A percentile compares a stretch with the other conserved stretches of the same genome.
These are phyloP conservation scores for Yoshiicerus persimilis DNA, from an alignment of 1,140 invertebrate genomes.

Conservation along the genomic window DNA sequence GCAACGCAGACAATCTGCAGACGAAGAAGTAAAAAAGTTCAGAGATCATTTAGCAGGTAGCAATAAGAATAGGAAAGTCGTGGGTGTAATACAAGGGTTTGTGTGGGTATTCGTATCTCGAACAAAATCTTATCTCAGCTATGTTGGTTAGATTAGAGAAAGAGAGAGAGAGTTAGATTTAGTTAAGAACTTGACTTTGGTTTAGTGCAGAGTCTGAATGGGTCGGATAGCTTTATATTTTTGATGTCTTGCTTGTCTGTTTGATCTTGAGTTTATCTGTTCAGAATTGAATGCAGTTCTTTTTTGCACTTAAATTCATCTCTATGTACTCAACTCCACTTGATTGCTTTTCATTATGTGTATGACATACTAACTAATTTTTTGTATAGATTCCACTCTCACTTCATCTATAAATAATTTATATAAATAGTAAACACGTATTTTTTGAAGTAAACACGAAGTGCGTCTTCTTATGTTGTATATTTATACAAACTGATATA, in stretches of 20 bases:
- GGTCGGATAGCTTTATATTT: not conserved
- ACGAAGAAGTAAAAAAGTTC: not conserved
- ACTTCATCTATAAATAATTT: not conserved
- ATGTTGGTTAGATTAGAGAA: not conserved
- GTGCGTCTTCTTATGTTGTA: not conserved
- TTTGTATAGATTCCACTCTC: not conserved
- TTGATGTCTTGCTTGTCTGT: not conserved
- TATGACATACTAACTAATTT: not conserved
- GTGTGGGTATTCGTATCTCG: not conserved
- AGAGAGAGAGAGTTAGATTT: not conserved
- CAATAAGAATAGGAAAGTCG: slow-evolving; percentile 3
- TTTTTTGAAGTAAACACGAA: not conserved
- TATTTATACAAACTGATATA: not conserved
- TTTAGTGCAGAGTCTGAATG: not conserved
- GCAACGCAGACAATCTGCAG: not conserved
- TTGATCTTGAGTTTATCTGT: not conserved
- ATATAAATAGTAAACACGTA: not conserved
- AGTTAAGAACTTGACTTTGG: not conserved
- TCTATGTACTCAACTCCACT: not conserved
- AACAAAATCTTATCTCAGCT: not conserved
- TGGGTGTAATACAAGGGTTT: not conserved
- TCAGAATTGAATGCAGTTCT: too few relatives aligned
- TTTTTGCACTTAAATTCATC: not conserved
- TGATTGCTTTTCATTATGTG: not conserved
- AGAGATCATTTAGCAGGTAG: slow-evolving; percentile 12